These are phyloP conservation scores for Catotricha subobsoleta DNA, from an alignment of 2,888 invertebrate species.

Conservation along the genomic window DNA sequence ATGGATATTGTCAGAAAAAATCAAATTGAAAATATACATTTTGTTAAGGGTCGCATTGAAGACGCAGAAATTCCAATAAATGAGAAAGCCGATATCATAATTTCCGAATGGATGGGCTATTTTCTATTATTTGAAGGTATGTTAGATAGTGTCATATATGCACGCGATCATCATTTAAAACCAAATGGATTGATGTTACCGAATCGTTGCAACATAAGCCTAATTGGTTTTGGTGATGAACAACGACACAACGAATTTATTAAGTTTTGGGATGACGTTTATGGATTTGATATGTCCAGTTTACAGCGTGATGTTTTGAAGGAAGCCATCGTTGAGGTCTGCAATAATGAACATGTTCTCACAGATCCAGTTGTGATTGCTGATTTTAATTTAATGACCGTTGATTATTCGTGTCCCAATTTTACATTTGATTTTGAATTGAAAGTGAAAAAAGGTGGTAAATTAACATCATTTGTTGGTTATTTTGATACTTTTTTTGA, in stretches of 20 bases:
- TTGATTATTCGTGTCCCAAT: slow-evolving; percentile 50
- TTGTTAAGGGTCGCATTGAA: slow-evolving; percentile 75
- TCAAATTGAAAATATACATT: slow-evolving; percentile 41
- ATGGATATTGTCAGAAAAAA: slow-evolving; percentile 65
- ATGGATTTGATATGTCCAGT: slow-evolving; percentile 84
- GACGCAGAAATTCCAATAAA: slow-evolving; percentile 53
- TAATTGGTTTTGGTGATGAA: slow-evolving; percentile 63
- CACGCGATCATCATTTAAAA: slow-evolving; percentile 62
- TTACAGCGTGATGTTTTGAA: slow-evolving; percentile 68
- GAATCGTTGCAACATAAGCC: slow-evolving; percentile 62
- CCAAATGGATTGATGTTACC: slow-evolving; percentile 63
- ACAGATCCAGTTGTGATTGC: slow-evolving; percentile 46
- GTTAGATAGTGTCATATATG: slow-evolving; percentile 84
- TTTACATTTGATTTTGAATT: slow-evolving; percentile 54
- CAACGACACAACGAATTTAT: slow-evolving; percentile 52
- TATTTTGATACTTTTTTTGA: slow-evolving; percentile 84
- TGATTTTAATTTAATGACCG: slow-evolving; percentile 58
- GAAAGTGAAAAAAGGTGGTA: slow-evolving; percentile 41
- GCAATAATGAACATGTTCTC: slow-evolving; percentile 39
- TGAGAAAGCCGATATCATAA: slow-evolving; percentile 80
- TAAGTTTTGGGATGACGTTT: slow-evolving; percentile 82
- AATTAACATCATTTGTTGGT: slow-evolving; percentile 65
- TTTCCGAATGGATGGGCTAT: slow-evolving; percentile 99
- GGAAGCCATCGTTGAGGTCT: slow-evolving; percentile 54
- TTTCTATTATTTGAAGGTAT: slow-evolving; percentile 92